Evolutionary conservation across 2,888 invertebrate genomes (phyloP).

Genomic region (Drosophila putrida): DNA sequence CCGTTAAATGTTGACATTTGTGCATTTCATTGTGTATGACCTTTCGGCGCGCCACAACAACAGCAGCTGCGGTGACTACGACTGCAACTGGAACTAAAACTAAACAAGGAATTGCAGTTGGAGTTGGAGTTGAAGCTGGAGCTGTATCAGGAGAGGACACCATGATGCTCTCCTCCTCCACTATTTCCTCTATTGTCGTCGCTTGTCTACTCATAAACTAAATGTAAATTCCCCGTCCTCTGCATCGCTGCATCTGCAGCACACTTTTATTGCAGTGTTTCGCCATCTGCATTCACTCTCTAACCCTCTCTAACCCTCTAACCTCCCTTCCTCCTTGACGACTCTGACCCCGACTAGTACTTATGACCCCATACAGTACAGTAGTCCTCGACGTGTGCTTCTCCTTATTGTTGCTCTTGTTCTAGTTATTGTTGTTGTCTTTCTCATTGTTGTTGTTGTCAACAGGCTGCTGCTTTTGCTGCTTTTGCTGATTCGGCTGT

Average conservation of each 20-base stretch:
- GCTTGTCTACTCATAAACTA: slow-evolving; percentile 80
- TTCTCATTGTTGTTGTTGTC: slow-evolving; percentile 55
- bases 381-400: slow-evolving; percentile 65
- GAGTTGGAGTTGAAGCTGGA: not conserved
- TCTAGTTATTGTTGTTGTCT: slow-evolving; percentile 42
- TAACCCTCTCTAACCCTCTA: slow-evolving; percentile 3
- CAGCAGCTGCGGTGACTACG: slow-evolving; percentile 48
- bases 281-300: slow-evolving; percentile 44
- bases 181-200: slow-evolving; percentile 72
- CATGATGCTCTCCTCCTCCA: slow-evolving; percentile 37
- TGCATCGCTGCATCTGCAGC: slow-evolving; percentile 43
- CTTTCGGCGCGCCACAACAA: slow-evolving; percentile 70
- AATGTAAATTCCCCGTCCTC: slow-evolving; percentile 73
- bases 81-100: slow-evolving; percentile 21
- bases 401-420: slow-evolving; percentile 57
- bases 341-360: slow-evolving; percentile 39
- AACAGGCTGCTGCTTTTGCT: slow-evolving; percentile 66
- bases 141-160: slow-evolving; percentile 29
- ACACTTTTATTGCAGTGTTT: slow-evolving; percentile 75
- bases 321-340: not conserved
- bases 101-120: not conserved
- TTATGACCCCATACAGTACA: slow-evolving; percentile 48
- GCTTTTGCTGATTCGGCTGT: slow-evolving; percentile 61
- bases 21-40: slow-evolving; percentile 79
- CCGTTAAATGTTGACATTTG: slow-evolving; percentile 81